Conservation (phyloP, 2,113 vertebrate species). For the Paedocypris sp. region DNA sequence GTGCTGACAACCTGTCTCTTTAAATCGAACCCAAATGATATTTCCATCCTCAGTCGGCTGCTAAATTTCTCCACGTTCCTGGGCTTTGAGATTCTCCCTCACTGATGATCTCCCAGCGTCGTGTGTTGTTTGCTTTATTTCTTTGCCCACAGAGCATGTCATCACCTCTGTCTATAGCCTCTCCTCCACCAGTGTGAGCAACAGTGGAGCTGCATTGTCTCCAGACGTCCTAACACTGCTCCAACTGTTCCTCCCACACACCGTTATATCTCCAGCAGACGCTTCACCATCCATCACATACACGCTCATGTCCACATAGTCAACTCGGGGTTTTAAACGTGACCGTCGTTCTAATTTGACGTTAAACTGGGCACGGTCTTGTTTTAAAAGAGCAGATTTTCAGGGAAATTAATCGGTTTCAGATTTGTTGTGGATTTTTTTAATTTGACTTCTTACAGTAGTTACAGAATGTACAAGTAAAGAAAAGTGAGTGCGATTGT, state of each 20-base stretch:
- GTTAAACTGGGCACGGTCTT: too few species aligned
- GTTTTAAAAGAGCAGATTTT: too few species aligned
- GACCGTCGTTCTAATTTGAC: too few species aligned
- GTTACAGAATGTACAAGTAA: too few species aligned
- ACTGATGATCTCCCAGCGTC: neutral
- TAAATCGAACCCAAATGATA: neutral
- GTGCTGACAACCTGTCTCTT: neutral
- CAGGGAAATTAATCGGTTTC: too few species aligned
- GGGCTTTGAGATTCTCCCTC: too few species aligned
- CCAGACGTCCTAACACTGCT: neutral
- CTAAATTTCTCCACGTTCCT: too few species aligned
- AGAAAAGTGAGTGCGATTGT: too few species aligned
- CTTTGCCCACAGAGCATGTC: neutral
- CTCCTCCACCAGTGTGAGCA: neutral
- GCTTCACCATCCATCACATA: slow-evolving; percentile 3
- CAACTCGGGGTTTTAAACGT: too few species aligned
- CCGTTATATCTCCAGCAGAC: neutral
- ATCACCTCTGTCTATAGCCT: neutral
- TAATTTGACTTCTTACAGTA: too few species aligned
- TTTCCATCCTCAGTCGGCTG: too few species aligned
- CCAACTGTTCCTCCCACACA: slow-evolving; percentile 12
- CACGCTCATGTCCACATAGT: neutral
- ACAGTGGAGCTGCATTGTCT: neutral
- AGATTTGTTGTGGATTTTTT: too few species aligned
- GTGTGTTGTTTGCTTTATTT: neutral